Conservation (phyloP, 2,888 invertebrate species). For the Lydus trimaculatus region DNA sequence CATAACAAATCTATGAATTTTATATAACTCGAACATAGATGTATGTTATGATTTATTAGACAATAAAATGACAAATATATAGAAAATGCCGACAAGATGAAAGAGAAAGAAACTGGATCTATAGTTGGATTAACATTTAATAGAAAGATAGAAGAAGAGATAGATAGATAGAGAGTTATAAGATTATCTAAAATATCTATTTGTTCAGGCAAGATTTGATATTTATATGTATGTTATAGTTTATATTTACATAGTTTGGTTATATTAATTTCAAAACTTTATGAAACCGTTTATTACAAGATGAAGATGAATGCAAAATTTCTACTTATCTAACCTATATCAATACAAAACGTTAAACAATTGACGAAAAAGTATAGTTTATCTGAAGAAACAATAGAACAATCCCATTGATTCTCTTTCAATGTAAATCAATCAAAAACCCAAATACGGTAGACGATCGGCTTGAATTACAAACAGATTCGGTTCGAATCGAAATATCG, state of each 20-base stretch:
- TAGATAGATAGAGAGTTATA: not conserved
- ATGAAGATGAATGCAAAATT: constrained; percentile 33
- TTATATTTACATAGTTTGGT: constrained; percentile 43
- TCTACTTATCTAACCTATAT: too few species aligned
- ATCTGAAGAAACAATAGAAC: not conserved
- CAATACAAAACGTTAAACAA: not conserved
- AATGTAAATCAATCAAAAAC: not conserved
- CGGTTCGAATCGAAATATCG: not conserved
- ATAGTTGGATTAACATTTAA: constrained; percentile 6
- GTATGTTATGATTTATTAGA: constrained; percentile 47
- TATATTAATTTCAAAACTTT: constrained; percentile 40
- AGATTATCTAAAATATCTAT: constrained; percentile 41
- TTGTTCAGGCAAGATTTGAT: constrained; percentile 45
- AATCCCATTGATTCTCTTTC: not conserved
- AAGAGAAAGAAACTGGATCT: constrained; percentile 18
- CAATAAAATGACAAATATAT: constrained; percentile 40
- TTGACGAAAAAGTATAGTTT: not conserved
- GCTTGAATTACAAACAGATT: not conserved
- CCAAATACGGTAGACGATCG: not conserved
- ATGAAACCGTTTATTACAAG: constrained; percentile 43
- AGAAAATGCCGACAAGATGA: constrained; percentile 19
- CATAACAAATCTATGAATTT: constrained; percentile 30
- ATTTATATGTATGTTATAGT: constrained; percentile 34
- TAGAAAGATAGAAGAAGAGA: not conserved
- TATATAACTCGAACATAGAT: not conserved